Evolutionary conservation across 1,140 invertebrate genomes (phyloP), one percentile per base, ranked within the genome.

Genomic region (Melanaphis sacchari): DNA sequence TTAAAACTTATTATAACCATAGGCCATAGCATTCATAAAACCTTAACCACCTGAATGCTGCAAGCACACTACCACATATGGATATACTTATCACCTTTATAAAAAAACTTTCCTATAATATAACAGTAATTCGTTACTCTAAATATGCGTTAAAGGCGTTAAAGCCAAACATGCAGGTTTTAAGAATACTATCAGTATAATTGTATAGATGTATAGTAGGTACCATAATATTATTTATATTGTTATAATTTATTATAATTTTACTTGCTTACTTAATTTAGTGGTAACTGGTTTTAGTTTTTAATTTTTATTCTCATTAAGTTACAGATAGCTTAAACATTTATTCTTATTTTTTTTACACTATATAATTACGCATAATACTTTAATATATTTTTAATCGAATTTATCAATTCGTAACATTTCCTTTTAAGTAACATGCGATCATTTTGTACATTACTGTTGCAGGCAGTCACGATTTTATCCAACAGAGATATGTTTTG

Each of bases 401-500:
- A 54, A 54, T 26, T 54, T 26, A 0, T 24, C 7, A 8, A 8
- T 54, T 54, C 5, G 7, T 54, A 54, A 26, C 24, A 54, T 26
- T 59, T 31, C 26, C 8, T 59, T 59, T 2, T 11, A 54, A 24
- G 22, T 6, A 54, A 8, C 54, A 54, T 8, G 26, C 54, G 0
- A 31, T 31, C 26, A 59, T 59, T 7, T 31, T 11, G 54, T 9
- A 2, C 36, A 31, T 36, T n/a, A 76, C 31, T 46, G 4, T 82
- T 90, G 18, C 87, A 93, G 94, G 52, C 38, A 21, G 59, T 43
- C 24, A n/a, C 0, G n/a, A 11, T 54, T 94, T 93, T 24, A 95
- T 97, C 95, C 97, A 97, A 8, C 97, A 97, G 94, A 95, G 97
- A 95, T 97, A 97, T 96, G 96, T 98, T 66, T 96, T 98, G 94